These are phyloP conservation scores for Tribolium castaneum DNA, from an alignment of 1,140 invertebrate genomes.

Conservation along the genomic window DNA sequence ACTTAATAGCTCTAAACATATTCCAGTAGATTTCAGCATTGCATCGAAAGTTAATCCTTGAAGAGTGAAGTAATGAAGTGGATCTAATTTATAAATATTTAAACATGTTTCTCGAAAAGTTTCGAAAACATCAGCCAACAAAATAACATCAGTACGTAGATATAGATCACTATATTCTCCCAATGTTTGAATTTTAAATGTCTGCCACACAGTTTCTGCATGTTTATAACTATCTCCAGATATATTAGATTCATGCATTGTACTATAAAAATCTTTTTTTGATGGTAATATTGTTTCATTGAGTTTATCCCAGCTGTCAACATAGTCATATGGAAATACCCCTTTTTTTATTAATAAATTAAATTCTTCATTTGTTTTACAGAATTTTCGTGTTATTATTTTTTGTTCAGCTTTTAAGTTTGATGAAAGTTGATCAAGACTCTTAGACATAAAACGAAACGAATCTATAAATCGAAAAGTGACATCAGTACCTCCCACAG, in stretches of 20 bases:
- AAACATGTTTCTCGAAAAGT: constrained; percentile 60
- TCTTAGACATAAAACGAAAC: too few species aligned
- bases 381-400: too few species aligned
- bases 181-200: background rate
- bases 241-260: background rate
- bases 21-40: constrained; percentile 42
- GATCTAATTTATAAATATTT: constrained; percentile 57
- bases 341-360: constrained; percentile 49
- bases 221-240: background rate
- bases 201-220: constrained; percentile 52
- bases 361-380: too few species aligned
- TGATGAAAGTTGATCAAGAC: too few species aligned
- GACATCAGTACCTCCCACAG: too few species aligned
- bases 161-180: too few species aligned
- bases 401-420: too few species aligned
- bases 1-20: constrained; percentile 7
- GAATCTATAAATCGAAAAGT: too few species aligned
- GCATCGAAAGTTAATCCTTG: constrained; percentile 54
- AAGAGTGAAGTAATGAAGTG: constrained; percentile 60
- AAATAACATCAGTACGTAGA: constrained; percentile 52
- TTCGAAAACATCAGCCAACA: constrained; percentile 64
- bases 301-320: constrained; percentile 54
- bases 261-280: constrained; percentile 1
- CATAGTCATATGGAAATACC: constrained; percentile 59
- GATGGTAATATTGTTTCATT: constrained; percentile 42